Evolutionary conservation across 2,113 vertebrate species (phyloP), one percentile per base, ranked within the genome.

Genomic region (Uria aalge): DNA sequence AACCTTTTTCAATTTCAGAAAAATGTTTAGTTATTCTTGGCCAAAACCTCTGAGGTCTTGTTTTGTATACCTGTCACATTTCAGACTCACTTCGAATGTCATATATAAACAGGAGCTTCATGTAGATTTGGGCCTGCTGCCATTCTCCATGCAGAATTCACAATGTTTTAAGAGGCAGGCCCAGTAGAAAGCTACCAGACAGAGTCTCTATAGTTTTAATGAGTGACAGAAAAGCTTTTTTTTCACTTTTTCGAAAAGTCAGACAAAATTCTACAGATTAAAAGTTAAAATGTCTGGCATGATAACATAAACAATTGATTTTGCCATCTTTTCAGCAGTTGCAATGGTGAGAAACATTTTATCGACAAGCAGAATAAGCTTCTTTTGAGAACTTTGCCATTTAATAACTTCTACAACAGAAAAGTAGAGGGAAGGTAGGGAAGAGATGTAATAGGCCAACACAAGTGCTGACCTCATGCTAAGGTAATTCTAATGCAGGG

Each of bases 21-120:
- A 76, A 83, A 77, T 38, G 20, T 80, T 93, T 34, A 7, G 26
- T 52, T 91, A 40, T 77, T 77, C 76, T 68, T 77, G 73, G 67
- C 29, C 68, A 62, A 27, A 80, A 48, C 27, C 48, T 77, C 45
- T 5, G 64, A 86, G 68, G 57, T 86, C 63, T 80, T 60, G 30
- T 77, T 91, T 78, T 91, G 87, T 84, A 52, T 27, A 91, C 68
- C 55, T 93, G 80, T 71, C 90, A 95, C 87, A 87, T 36, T 71
- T 47, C 67, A 88, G 56, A 22, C 53, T 91, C 40, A 9, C 72
- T 80, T 77, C 57, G 80, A 92, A 80, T 87, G 73, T 81, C 84
- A 76, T n/a, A 76, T 74, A 91, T 91, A 87, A 91, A 86, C 34
- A 20, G 55, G 57, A 89, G 34, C 34, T 77, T 83, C 68, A 26